Conservation (phyloP, 2,113 vertebrate genomes). For the Cheilinus undulatus region DNA sequence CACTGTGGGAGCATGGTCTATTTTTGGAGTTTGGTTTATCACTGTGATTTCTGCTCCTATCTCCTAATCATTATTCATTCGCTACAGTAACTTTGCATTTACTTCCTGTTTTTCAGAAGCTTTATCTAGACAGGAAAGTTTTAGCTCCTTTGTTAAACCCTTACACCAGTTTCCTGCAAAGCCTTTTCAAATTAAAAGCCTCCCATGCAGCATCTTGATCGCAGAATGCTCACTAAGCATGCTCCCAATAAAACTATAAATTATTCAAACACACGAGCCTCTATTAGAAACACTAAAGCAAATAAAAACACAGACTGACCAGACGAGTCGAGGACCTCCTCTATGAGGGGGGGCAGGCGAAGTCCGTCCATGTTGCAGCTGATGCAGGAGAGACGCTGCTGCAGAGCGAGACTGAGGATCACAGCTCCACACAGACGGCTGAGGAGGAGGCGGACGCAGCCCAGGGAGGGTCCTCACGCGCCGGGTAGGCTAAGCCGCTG, state of each 20-base stretch:
- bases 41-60: not conserved
- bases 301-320: conserved; percentile 59
- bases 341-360: conserved; percentile 78
- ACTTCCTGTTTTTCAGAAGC: no score
- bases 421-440: not conserved
- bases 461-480: conserved; percentile 53
- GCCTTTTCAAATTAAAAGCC: not conserved
- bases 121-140: not conserved
- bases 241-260: not conserved
- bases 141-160: no score
- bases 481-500: conserved; percentile 30
- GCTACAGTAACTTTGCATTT: not conserved
- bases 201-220: not conserved
- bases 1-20: no score
- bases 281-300: not conserved
- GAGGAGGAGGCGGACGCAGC: not conserved
- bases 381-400: conserved; percentile 2
- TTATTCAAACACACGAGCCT: not conserved
- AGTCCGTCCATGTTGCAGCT: conserved; percentile 72
- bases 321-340: conserved; percentile 75
- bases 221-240: not conserved
- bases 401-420: conserved; percentile 13
- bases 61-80: not conserved
- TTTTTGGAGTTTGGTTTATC: no score
- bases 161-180: not conserved